Conservation (phyloP, 92 coral and sea anemone species). For the Palythoa heliodiscus region DNA sequence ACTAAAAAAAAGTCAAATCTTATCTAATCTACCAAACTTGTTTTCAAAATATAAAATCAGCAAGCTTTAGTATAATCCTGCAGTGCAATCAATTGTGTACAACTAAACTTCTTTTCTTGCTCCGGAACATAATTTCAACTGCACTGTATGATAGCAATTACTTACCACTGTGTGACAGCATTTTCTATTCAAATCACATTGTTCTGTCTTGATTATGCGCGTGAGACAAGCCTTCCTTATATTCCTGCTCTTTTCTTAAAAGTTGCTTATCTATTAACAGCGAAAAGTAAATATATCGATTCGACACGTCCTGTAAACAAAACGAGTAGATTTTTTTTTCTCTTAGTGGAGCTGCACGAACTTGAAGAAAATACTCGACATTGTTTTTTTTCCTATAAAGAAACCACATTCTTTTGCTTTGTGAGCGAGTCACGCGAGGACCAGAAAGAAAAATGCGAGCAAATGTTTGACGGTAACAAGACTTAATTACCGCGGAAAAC, state of each 20-base stretch:
- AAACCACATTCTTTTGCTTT: neutral
- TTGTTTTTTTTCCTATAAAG: neutral
- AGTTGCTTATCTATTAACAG: slow-evolving; percentile 39
- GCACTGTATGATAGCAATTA: slow-evolving; percentile 35
- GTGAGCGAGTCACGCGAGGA: neutral
- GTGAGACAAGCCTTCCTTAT: neutral
- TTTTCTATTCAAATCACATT: too few species aligned
- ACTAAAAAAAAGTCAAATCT: neutral
- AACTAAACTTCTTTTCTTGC: neutral
- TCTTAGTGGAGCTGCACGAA: neutral
- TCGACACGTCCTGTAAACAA: slow-evolving; percentile 26
- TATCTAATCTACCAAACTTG: neutral
- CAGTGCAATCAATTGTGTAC: neutral
- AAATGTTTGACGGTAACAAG: slow-evolving; percentile 11
- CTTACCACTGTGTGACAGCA: slow-evolving; percentile 9
- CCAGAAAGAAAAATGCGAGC: neutral
- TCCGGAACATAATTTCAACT: slow-evolving; percentile 26
- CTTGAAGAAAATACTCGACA: neutral
- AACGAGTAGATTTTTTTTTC: neutral
- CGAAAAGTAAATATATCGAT: slow-evolving; percentile 19
- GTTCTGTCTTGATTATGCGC: too few species aligned
- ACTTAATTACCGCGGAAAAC: slow-evolving; percentile 36
- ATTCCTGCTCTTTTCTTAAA: slow-evolving; percentile 37
- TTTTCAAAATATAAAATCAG: slow-evolving; percentile 10
- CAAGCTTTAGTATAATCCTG: slow-evolving; percentile 11